Evolutionary conservation across 2,797 vertebrate genomes (phyloP).

Genomic region (Hydrocynus forskahlii): DNA sequence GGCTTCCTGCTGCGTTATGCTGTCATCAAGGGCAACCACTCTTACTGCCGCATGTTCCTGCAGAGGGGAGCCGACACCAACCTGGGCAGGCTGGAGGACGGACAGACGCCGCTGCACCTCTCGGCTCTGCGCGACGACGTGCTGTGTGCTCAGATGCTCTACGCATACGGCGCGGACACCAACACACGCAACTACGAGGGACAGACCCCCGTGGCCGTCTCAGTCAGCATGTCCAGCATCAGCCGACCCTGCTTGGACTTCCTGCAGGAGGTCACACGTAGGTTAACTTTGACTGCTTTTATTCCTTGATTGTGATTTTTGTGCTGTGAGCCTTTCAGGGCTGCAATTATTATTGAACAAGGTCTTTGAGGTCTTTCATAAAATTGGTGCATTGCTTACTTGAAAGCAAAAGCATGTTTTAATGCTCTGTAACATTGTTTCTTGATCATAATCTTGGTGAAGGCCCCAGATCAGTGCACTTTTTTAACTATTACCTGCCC

Average conservation of each 20-base stretch:
- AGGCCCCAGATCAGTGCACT: too few species aligned
- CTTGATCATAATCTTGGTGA: too few species aligned
- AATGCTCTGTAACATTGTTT: too few species aligned
- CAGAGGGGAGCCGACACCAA: conserved; percentile 97
- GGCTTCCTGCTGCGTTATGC: conserved; percentile 96
- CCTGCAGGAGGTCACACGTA: conserved; percentile 97
- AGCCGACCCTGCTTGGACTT: conserved; percentile 97
- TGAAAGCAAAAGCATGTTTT: too few species aligned
- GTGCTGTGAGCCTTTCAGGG: too few species aligned
- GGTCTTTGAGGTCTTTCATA: too few species aligned
- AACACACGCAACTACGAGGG: conserved; percentile 98
- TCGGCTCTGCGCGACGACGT: conserved; percentile 96
- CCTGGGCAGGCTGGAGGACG: conserved; percentile 93
- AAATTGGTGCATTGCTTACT: too few species aligned
- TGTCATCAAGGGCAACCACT: conserved; percentile 98
- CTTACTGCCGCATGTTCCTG: conserved; percentile 98
- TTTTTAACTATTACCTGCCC: too few species aligned
- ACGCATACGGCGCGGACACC: conserved; percentile 94
- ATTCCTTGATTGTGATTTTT: background rate
- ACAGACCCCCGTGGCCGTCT: conserved; percentile 93
- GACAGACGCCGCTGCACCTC: conserved; percentile 97
- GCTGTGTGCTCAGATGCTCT: conserved; percentile 94
- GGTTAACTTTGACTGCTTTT: conserved; percentile 64
- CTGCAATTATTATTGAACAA: too few species aligned
- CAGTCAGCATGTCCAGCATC: conserved; percentile 91